phyloP scores from a whole-genome alignment of 2,113 vertebrate genomes.

The Synodontis membranacea region DNA sequence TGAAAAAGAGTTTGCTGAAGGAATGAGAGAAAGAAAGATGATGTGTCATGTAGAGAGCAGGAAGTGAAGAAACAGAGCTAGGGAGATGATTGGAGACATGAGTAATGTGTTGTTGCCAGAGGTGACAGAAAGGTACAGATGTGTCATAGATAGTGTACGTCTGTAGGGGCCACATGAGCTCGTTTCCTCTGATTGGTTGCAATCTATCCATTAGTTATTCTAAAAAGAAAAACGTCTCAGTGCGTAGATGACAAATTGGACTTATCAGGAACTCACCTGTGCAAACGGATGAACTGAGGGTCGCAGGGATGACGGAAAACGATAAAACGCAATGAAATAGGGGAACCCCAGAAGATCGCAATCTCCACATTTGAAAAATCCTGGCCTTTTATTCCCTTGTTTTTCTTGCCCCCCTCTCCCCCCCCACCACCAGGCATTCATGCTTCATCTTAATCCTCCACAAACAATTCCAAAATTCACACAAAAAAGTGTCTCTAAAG shows the following conservation, averaged over 20 bases:
- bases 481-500: neutral
- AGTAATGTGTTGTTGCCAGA: conserved; percentile 7
- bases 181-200: neutral
- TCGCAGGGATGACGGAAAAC: neutral
- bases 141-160: neutral
- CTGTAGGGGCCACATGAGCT: neutral
- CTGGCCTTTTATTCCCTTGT: neutral
- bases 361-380: neutral
- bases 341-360: neutral
- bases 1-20: neutral
- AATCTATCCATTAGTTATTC: neutral
- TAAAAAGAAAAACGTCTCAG: neutral
- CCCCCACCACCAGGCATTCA: neutral
- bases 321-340: neutral
- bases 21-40: neutral
- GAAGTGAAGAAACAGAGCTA: neutral
- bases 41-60: neutral
- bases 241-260: neutral
- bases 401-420: too few species aligned
- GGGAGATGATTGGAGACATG: neutral
- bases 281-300: neutral
- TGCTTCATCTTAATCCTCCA: neutral
- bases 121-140: conserved; percentile 31
- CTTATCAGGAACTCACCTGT: neutral
- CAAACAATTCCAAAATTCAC: neutral